These are phyloP conservation scores for Netelia inedita DNA, from an alignment of 2,888 invertebrate genomes.

Conservation along the genomic window DNA sequence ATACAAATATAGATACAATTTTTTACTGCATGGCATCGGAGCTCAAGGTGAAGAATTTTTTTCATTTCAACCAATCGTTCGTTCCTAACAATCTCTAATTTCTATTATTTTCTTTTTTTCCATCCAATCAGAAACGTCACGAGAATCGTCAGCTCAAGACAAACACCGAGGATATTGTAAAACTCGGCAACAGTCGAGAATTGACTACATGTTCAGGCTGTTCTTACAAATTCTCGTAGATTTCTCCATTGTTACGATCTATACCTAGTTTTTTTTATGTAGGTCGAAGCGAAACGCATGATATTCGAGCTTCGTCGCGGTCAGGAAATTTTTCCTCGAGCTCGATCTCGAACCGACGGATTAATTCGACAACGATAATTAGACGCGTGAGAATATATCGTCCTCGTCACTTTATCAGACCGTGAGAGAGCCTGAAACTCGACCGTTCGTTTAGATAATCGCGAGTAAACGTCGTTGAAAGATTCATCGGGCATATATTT, in stretches of 20 bases:
- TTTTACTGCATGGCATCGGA: slow-evolving; percentile 95
- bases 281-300: background rate
- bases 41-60: slow-evolving; percentile 89
- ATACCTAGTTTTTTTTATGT: background rate
- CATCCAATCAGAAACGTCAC: slow-evolving; percentile 89
- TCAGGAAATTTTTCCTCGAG: background rate
- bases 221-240: slow-evolving; percentile 75
- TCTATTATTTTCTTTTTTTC: slow-evolving; percentile 66
- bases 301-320: background rate
- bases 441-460: too few relatives aligned
- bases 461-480: background rate
- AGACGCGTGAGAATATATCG: too few relatives aligned
- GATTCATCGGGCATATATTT: background rate
- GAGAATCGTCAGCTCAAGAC: slow-evolving; percentile 85
- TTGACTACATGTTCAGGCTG: slow-evolving; percentile 80
- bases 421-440: too few relatives aligned
- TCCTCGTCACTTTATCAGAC: too few relatives aligned
- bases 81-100: slow-evolving; percentile 10
- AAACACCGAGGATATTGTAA: slow-evolving; percentile 77
- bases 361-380: background rate
- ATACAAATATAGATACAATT: slow-evolving; percentile 95
- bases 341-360: background rate
- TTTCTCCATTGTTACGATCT: background rate
- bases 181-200: slow-evolving; percentile 79
- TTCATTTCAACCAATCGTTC: background rate